Percentiles rank a stretch among this genome's conserved stretches.
Conservation (phyloP, 1,140 invertebrate genomes). For the Heliconius eleuchia region DNA sequence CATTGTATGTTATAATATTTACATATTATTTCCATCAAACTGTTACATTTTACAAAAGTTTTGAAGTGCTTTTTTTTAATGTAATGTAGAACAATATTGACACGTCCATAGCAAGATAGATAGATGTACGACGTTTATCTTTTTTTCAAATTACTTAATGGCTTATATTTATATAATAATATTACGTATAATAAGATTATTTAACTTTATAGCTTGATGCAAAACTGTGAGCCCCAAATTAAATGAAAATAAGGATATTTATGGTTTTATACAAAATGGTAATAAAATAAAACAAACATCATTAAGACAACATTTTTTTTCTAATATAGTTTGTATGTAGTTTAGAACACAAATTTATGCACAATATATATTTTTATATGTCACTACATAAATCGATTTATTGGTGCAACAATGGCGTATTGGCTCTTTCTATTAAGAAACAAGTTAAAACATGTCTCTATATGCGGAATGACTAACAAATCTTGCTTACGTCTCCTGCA, state of each 20-base stretch:
- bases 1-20: too few species aligned
- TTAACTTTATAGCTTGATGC: neutral
- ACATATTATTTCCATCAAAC: too few species aligned
- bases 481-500: too few species aligned
- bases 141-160: neutral
- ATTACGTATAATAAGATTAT: neutral
- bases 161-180: neutral
- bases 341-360: conserved; percentile 12
- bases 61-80: neutral
- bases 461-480: too few species aligned
- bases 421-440: too few species aligned
- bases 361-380: conserved; percentile 2
- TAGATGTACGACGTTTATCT: neutral
- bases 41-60: neutral
- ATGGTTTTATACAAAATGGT: neutral
- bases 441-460: too few species aligned
- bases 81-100: conserved; percentile 9
- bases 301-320: neutral
- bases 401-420: too few species aligned
- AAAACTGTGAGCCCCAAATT: conserved; percentile 6
- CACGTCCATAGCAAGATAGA: conserved; percentile 18
- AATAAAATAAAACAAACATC: neutral
- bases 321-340: neutral
- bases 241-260: neutral
- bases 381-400: too few species aligned